These are phyloP conservation scores for Philhelius pedissequus DNA, from an alignment of 2,888 invertebrate genomes.

Conservation along the genomic window DNA sequence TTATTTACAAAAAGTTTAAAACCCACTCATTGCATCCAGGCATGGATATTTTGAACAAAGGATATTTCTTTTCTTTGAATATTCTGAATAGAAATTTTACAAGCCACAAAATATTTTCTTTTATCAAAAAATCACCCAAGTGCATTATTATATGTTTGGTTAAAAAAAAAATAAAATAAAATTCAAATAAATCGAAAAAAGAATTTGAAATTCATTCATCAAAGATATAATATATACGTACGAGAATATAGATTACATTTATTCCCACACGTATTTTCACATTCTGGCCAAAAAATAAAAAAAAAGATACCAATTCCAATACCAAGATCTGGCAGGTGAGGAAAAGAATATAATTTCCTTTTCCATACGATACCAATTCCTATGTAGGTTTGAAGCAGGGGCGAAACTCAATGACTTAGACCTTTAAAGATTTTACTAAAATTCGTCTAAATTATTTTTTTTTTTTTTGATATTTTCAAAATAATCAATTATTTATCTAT, in stretches of 20 bases:
- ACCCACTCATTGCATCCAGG: not conserved
- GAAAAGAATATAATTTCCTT: constrained; percentile 4
- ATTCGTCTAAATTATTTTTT: no score
- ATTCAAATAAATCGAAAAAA: not conserved
- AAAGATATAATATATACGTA: no score
- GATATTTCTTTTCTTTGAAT: not conserved
- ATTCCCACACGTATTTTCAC: constrained; percentile 49
- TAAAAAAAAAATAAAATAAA: not conserved
- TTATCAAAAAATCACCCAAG: not conserved
- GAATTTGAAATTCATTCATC: constrained; percentile 44
- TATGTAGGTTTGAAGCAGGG: not conserved
- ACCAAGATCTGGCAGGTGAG: constrained; percentile 13
- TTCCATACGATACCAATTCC: constrained; percentile 17
- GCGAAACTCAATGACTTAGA: not conserved
- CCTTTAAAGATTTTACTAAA: not conserved
- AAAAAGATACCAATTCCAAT: not conserved
- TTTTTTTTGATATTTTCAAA: no score
- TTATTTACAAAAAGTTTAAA: not conserved
- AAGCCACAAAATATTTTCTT: constrained; percentile 17
- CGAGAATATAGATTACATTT: constrained; percentile 21
- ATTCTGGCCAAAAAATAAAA: not conserved
- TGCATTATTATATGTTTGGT: not conserved
- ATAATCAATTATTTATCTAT: no score
- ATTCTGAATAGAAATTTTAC: constrained; percentile 30
- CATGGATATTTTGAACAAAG: not conserved